These are phyloP conservation scores for Calephelis nemesis DNA, from an alignment of 1,140 invertebrate species.

Conservation along the genomic window DNA sequence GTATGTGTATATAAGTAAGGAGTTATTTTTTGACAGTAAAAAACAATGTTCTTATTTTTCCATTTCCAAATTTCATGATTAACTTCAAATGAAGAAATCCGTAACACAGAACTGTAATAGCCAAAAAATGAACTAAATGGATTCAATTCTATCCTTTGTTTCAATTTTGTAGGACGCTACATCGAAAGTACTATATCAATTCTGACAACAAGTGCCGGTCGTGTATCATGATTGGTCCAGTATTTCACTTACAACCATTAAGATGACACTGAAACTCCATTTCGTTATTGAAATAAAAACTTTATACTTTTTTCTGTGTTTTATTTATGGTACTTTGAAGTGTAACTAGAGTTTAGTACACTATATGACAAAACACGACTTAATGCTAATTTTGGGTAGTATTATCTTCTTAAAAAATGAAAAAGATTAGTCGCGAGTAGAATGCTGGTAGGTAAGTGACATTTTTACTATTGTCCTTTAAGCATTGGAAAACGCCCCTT, in stretches of 20 bases:
- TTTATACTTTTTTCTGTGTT: not conserved
- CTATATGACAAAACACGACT: no score
- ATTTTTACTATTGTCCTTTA: no score
- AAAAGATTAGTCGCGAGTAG: no score
- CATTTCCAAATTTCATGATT: no score
- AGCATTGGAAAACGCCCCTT: no score
- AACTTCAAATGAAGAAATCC: not conserved
- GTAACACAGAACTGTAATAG: not conserved
- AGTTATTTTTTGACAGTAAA: no score
- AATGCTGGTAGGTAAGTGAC: no score
- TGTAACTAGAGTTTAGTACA: no score
- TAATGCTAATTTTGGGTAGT: no score
- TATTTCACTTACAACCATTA: constrained; percentile 42
- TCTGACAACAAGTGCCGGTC: constrained; percentile 24
- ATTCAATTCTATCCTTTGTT: constrained; percentile 7
- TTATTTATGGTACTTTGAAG: not conserved
- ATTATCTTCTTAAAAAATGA: no score
- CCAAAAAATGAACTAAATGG: not conserved
- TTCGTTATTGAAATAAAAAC: constrained; percentile 19
- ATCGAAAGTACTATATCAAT: constrained; percentile 25
- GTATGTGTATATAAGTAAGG: no score
- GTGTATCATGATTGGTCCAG: constrained; percentile 32
- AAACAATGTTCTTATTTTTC: no score
- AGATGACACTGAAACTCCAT: constrained; percentile 42
- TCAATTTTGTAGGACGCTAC: not conserved